A percentile compares a stretch with the other conserved stretches of the same genome.
phyloP scores from a whole-genome alignment of 2,888 invertebrate species.

The Scaptodrosophila latifasciaeformis region DNA sequence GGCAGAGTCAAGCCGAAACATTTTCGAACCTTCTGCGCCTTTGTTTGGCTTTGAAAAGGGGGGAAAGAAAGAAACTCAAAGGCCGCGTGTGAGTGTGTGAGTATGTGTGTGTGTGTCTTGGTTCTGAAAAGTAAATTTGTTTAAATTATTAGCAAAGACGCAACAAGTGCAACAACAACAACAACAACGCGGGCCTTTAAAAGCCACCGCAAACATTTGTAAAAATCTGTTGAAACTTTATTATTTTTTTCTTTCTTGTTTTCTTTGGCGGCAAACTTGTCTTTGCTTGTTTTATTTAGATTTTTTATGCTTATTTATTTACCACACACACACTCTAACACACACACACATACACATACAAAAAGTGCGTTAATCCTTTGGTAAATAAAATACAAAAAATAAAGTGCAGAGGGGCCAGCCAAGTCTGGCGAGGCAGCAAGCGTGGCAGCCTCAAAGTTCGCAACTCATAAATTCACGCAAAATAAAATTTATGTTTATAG shows the following conservation, averaged over 20 bases:
- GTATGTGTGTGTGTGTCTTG: constrained; percentile 5
- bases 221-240: neutral
- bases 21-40: too few species aligned
- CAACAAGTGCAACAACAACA: constrained; percentile 31
- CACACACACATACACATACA: too few species aligned
- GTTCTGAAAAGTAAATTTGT: constrained; percentile 61
- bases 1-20: too few species aligned
- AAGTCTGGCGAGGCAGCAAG: neutral
- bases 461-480: constrained; percentile 63
- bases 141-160: constrained; percentile 57
- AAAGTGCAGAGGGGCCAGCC: neutral
- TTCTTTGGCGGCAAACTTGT: too few species aligned
- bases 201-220: too few species aligned
- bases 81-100: neutral
- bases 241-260: constrained; percentile 32
- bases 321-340: too few species aligned
- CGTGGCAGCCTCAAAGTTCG: constrained; percentile 9
- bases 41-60: too few species aligned
- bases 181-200: constrained; percentile 7
- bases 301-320: too few species aligned
- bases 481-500: constrained; percentile 53
- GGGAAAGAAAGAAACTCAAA: too few species aligned
- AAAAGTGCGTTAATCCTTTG: constrained; percentile 55
- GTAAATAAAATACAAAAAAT: constrained; percentile 55
- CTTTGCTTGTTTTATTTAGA: too few species aligned